Evolutionary conservation across 2,888 invertebrate species (phyloP), one percentile per base, ranked within the genome.

Genomic region (Ernsta delagoae): DNA sequence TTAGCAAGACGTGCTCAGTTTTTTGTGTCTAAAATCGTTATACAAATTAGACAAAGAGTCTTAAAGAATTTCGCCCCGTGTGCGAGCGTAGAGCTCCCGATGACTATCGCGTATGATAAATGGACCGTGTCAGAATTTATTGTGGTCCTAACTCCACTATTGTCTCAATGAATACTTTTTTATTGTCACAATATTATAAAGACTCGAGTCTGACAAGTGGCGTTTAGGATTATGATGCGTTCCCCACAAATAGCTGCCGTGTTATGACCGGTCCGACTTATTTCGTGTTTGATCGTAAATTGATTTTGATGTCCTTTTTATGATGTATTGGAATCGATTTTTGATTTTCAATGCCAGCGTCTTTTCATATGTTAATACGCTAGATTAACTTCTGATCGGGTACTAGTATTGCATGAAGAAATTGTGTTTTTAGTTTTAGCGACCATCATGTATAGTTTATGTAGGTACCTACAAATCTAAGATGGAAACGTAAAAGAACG

Each of bases 161-260:
- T 93, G 93, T 93, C 91, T 93, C 93, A 92, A 92, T 92, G 91
- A 91, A 90, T 89, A 84, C 87, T 87, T 91, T 90, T 92, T 92
- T 93, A 88, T 87, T 86, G 87, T 89, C 89, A 88, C 84, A 86
- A 89, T 87, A 89, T 89, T 86, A 85, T 88, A 88, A 83, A 82
- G 81, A 84, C 79, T 79, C 81, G 75, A 79, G 77, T 89, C 86
- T 90, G 88, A 89, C 88, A 89, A 89, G 89, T 87, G 86, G 88
- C 87, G 88, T 88, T 68, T 87, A 85, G 85, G 83, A 88, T 87
- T 88, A 89, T 88, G 84, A 85, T 81, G 80, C 84, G 79, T 83
- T 80, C 60, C 54, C 54, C 79, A 81, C 78, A 79, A 83, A 84
- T 77, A 78, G 73, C 78, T 62, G 74, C 65, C 79, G 82, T 83